phyloP scores from a whole-genome alignment of 2,113 vertebrate genomes.

The Marmota flaviventris region DNA sequence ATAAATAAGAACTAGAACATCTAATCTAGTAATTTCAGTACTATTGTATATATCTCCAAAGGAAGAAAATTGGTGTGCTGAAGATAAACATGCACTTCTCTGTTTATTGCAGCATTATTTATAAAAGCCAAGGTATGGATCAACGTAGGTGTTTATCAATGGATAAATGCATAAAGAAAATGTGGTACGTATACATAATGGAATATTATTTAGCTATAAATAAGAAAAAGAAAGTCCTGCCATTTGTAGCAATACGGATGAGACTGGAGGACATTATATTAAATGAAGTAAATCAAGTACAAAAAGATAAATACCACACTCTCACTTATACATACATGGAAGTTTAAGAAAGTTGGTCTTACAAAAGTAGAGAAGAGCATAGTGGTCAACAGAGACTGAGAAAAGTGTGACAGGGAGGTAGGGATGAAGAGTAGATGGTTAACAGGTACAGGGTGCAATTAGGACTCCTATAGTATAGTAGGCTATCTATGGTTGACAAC shows the following conservation, averaged over 20 bases:
- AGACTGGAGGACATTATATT: background rate
- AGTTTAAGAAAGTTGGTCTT: background rate
- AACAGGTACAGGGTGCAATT: background rate
- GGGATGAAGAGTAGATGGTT: background rate
- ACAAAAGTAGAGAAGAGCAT: background rate
- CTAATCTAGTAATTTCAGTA: no score
- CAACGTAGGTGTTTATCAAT: background rate
- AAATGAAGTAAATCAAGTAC: background rate
- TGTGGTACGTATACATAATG: background rate
- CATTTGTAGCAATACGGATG: background rate
- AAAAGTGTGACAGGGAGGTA: background rate
- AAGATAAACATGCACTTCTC: no score
- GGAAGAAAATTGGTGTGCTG: no score
- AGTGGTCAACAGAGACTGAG: background rate
- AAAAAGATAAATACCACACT: background rate
- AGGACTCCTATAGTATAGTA: background rate
- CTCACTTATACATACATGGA: background rate
- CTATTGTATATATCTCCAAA: no score
- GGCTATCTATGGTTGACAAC: background rate
- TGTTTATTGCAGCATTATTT: background rate
- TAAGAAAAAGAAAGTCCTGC: background rate
- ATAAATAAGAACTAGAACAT: no score
- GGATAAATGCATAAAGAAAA: background rate
- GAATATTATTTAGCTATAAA: background rate
- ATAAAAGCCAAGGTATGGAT: background rate